Base-by-base conservation (phyloP, 2,888 invertebrate species). In the Biston betularia region DNA sequence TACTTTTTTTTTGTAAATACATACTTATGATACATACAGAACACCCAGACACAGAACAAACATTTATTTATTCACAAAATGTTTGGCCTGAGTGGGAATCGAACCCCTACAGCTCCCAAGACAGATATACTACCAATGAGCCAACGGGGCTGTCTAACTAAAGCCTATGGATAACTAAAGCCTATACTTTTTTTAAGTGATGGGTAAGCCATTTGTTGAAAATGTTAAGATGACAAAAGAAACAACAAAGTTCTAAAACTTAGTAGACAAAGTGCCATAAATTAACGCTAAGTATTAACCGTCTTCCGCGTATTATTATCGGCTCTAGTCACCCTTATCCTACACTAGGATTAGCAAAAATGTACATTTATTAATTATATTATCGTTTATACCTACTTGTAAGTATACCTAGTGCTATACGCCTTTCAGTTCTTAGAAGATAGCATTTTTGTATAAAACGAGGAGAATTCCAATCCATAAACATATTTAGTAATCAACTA, bases 391-490 rank as follows among this genome's bases (percentile, higher is more conserved):
- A 59, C 55, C 54, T 60, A 62, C 14, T 6, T 38, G 9, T 9
- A 38, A 8, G 9, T 9, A 24, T 38, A 34, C 9, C 6, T 12
- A 10, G 33, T 8, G 14, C 9, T 45, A n/a, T 57, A 12, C 46
- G 40, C 42, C 50, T 46, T 61, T 38, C 3, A 60, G 15, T 49
- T 57, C 12, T 53, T 58, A 42, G 42, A 67, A 64, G 76, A 77
- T 76, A 76, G 70, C 59, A 45, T 12, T 62, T 71, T 66, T 45
- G 52, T 77, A 77, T 77, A 75, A 55, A 76, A 70, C 38, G 14
- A 14, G 12, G 12, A 45, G 52, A 53, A 58, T 62, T 59, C 33
- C 14, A 14, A 67, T 55, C n/a, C n/a, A 44, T 55, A 42, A 56
- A 0, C 68, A 75, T 73, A 75, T 38, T 38, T 71, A 66, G 72